These are phyloP conservation scores for Mamestra brassicae DNA, from an alignment of 2,888 invertebrate genomes.

Conservation along the genomic window DNA sequence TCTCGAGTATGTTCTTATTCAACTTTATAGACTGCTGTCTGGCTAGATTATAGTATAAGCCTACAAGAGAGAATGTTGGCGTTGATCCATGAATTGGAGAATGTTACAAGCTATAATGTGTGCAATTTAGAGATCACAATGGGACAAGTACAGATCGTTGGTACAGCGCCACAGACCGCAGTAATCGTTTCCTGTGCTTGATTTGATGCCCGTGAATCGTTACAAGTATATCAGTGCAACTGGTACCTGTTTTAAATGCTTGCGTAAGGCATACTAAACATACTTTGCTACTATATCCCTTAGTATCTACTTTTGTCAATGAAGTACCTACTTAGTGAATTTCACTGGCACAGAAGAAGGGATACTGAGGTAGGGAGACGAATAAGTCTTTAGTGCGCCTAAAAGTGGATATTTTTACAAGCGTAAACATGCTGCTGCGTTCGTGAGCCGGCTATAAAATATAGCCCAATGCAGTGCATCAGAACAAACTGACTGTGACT, in stretches of 20 bases:
- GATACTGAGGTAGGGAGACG: neutral
- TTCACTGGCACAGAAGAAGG: too few species aligned
- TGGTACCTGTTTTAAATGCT: neutral
- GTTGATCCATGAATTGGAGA: too few species aligned
- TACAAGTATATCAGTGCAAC: neutral
- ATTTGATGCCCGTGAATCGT: neutral
- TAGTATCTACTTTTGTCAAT: too few species aligned
- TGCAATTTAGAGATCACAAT: slow-evolving; percentile 15
- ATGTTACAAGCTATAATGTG: neutral
- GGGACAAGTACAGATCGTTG: neutral
- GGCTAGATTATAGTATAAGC: neutral
- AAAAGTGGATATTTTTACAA: neutral
- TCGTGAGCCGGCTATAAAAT: neutral
- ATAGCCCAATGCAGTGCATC: neutral
- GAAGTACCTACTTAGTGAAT: too few species aligned
- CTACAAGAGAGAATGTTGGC: neutral
- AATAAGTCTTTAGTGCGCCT: neutral
- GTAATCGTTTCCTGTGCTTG: slow-evolving; percentile 4
- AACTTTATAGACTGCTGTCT: neutral
- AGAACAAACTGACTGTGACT: slow-evolving; percentile 3
- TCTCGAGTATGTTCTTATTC: neutral
- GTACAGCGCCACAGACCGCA: slow-evolving; percentile 8
- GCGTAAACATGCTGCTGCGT: neutral
- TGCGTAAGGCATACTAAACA: too few species aligned
- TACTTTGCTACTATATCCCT: too few species aligned